Percentiles rank a stretch among this genome's conserved stretches.
These are phyloP conservation scores for Philereme vetulata DNA, from an alignment of 2,888 invertebrate species.

Conservation along the genomic window DNA sequence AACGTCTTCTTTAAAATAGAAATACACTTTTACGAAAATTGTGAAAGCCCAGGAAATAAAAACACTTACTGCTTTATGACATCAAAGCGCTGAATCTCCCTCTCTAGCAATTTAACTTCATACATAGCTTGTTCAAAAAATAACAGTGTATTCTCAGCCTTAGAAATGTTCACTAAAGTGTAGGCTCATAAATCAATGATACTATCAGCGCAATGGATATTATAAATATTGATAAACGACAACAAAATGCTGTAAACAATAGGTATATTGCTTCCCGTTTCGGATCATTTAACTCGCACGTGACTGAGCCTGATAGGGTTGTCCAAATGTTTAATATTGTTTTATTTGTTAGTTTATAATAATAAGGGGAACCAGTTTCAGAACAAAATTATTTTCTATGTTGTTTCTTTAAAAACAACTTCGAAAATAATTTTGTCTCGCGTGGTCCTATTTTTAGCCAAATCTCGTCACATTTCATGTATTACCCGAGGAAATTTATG, in stretches of 20 bases:
- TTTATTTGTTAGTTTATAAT: constrained; percentile 55
- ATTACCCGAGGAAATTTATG: no score
- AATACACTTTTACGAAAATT: no score
- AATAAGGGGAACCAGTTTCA: constrained; percentile 10
- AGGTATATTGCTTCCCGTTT: constrained; percentile 77
- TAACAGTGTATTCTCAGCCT: constrained; percentile 4
- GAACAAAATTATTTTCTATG: not conserved
- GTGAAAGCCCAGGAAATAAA: no score
- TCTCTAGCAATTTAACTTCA: no score
- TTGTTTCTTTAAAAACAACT: no score
- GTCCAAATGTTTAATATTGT: constrained; percentile 64
- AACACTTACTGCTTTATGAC: no score
- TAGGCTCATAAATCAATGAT: constrained; percentile 40
- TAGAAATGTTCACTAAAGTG: constrained; percentile 10
- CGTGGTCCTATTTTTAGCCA: no score
- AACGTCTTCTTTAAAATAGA: no score
- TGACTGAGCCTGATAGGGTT: constrained; percentile 68
- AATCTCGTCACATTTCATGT: no score
- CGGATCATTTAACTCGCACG: constrained; percentile 76
- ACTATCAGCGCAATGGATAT: constrained; percentile 56
- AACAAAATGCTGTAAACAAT: constrained; percentile 71
- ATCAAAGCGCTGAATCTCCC: no score
- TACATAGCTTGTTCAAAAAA: no score
- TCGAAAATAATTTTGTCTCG: no score
- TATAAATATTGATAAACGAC: constrained; percentile 74